phyloP scores from a whole-genome alignment of 2,888 invertebrate species.

The Argyresthia albistria region DNA sequence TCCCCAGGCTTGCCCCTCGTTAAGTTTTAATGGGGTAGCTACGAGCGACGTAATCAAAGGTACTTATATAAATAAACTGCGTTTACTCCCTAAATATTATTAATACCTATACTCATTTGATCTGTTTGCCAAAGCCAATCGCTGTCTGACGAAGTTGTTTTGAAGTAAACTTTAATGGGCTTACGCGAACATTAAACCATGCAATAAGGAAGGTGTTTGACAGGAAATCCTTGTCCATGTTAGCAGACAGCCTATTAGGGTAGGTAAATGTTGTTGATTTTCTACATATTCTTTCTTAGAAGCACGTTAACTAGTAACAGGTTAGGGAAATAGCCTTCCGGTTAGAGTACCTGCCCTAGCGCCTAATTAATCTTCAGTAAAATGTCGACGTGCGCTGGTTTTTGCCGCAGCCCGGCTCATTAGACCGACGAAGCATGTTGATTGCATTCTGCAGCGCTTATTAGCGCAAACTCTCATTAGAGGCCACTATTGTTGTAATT shows the following conservation, averaged over 20 bases:
- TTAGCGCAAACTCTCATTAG: conserved; percentile 72
- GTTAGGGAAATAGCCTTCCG: conserved; percentile 2
- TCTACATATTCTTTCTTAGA: neutral
- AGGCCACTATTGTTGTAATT: conserved; percentile 71
- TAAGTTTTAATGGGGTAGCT: conserved; percentile 73
- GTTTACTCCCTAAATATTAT: conserved; percentile 31
- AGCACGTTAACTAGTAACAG: neutral
- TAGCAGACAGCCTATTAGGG: neutral
- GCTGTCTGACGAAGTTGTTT: conserved; percentile 48
- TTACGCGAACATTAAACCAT: neutral
- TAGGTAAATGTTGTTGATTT: neutral
- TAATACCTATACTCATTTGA: conserved; percentile 11
- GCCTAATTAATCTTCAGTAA: conserved; percentile 68
- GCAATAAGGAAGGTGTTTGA: neutral
- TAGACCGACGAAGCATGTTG: conserved; percentile 69
- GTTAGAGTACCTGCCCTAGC: conserved; percentile 17
- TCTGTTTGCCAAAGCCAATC: conserved; percentile 30
- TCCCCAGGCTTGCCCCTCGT: conserved; percentile 70
- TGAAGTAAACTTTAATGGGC: conserved; percentile 10
- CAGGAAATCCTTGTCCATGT: neutral
- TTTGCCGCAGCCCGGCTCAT: conserved; percentile 68
- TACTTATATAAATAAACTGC: conserved; percentile 70
- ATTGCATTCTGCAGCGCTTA: conserved; percentile 71
- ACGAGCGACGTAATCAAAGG: conserved; percentile 71
- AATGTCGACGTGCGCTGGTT: conserved; percentile 64